A percentile compares a stretch with the other conserved stretches of the same genome.
phyloP scores from a whole-genome alignment of 2,888 invertebrate species.

The Shargacucullia verbasci region DNA sequence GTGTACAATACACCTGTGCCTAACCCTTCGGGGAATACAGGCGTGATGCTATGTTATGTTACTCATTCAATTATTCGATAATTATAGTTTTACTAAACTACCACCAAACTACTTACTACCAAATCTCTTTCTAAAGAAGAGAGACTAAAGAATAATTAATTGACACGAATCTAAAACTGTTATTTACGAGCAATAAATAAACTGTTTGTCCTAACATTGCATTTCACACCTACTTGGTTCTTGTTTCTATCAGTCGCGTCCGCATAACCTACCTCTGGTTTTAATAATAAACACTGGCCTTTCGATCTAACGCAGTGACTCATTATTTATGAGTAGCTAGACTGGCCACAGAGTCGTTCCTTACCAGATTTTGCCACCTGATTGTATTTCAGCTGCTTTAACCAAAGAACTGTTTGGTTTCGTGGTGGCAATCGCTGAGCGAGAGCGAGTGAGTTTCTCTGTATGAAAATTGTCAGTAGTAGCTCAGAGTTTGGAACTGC shows the following conservation, averaged over 20 bases:
- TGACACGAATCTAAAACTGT: conserved; percentile 38
- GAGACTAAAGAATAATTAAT: conserved; percentile 26
- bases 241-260: conserved; percentile 50
- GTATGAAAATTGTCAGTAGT: too few relatives aligned
- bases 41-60: too few relatives aligned
- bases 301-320: conserved; percentile 22
- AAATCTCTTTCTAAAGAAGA: conserved; percentile 9
- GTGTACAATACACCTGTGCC: too few relatives aligned
- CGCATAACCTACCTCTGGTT: conserved; percentile 34
- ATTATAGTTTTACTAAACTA: too few relatives aligned
- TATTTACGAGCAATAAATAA: conserved; percentile 42
- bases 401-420: too few relatives aligned
- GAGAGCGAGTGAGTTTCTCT: too few relatives aligned
- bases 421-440: too few relatives aligned
- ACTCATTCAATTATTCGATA: too few relatives aligned
- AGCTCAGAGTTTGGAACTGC: too few relatives aligned
- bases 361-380: conserved; percentile 13
- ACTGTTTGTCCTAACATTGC: conserved; percentile 32
- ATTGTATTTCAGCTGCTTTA: conserved; percentile 15
- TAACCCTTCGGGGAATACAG: too few relatives aligned
- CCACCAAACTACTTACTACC: too few relatives aligned
- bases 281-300: conserved; percentile 35
- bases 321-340: conserved; percentile 19
- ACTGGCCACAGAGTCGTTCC: conserved; percentile 32
- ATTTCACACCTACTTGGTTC: conserved; percentile 23